Evolutionary conservation across 2,113 vertebrate genomes (phyloP).

Genomic region (Eudyptes chrysolophus): DNA sequence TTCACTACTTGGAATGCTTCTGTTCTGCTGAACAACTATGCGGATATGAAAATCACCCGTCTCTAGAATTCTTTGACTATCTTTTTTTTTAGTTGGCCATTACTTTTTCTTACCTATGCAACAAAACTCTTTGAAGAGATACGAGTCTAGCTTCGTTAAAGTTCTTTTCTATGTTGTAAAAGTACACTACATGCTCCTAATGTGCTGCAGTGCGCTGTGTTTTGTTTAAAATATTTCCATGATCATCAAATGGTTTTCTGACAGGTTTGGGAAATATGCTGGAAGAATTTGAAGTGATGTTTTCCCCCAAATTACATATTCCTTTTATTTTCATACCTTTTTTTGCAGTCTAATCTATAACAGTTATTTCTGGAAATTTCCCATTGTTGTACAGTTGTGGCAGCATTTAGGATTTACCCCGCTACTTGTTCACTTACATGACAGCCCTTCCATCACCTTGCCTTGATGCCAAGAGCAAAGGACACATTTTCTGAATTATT

Average conservation of each 20-base stretch:
- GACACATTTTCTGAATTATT: background rate
- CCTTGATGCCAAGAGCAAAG: background rate
- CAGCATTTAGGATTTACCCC: background rate
- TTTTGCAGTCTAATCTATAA: background rate
- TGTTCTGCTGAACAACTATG: background rate
- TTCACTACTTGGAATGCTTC: background rate
- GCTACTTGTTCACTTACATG: rapidly evolving
- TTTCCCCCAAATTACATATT: background rate
- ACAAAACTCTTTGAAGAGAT: background rate
- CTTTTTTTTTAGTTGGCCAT: background rate
- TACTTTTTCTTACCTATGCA: background rate
- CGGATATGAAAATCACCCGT: background rate
- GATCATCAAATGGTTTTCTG: background rate
- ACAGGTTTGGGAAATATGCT: background rate
- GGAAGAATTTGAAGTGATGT: background rate
- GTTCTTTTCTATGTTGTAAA: background rate
- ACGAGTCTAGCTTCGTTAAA: background rate
- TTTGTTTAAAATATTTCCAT: background rate
- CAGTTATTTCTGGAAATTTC: background rate
- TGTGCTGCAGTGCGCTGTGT: background rate
- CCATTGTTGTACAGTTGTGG: background rate
- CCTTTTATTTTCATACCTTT: background rate
- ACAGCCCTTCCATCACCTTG: background rate
- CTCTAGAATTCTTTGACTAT: background rate
- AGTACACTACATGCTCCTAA: background rate